Base-by-base conservation (phyloP, 2,113 vertebrate genomes). In the Rhizomys pruinosus region DNA sequence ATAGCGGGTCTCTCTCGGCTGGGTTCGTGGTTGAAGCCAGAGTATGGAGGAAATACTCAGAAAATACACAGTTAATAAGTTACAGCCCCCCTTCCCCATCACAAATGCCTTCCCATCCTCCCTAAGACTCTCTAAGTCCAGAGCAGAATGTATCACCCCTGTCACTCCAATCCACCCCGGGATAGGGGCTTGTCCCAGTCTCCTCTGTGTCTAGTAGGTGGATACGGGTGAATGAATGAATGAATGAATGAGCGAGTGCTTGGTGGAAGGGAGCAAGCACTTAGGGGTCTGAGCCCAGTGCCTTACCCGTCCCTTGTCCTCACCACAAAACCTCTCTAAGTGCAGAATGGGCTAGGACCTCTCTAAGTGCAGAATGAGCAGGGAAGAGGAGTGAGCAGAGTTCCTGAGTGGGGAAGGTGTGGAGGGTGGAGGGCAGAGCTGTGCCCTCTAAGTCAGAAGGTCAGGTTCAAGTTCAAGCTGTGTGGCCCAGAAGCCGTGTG, bases 31-130 rank as follows among this genome's bases (percentile, higher is more conserved):
- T 19, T 68, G 27, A 89, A 92, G 86, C 85, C 55, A 25, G 78
- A 90, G 64, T 63, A 61, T 37, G 76, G 59, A n/a, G 22, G 71
- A 55, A 95, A 55, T 66, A 74, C 88, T 93, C 81, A 95, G 82
- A 89, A 97, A 96, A 97, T 82, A 77, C 78, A 84, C 78, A 86
- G 68, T 74, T 44, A 90, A 96, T 97, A 97, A 97, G 89, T 97
- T 96, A 97, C 89, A 97, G 79, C n/a, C 55, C 19, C 29, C 79
- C 61, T 39, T 17, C 63, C 64, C 22, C 23, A 2, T 25, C 73
- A 7, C 6, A 11, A 52, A 37, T 8, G 4, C 39, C 32, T 37
- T 29, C 32, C 42, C 12, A 3, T 20, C 68, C 47, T 16, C 91
- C 22, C 71, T 44, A n/a, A n/a, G n/a, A n/a, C n/a, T n/a, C n/a